Conservation (phyloP, 1,140 invertebrate genomes). For the Temnothorax longispinosus region DNA sequence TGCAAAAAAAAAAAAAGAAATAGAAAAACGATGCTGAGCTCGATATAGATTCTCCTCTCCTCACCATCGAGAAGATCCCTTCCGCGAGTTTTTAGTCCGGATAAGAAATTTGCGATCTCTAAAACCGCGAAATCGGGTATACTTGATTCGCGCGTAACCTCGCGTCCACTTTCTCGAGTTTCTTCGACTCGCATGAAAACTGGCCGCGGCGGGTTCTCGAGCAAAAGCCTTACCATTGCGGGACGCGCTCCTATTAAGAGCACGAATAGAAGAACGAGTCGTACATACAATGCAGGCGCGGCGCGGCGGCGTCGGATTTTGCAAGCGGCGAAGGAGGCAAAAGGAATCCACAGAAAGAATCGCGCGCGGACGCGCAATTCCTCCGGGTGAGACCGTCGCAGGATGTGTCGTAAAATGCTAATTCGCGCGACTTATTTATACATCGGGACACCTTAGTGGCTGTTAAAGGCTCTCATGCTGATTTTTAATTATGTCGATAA, state of each 20-base stretch:
- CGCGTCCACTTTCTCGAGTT: constrained; percentile 51
- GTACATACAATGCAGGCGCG: not conserved
- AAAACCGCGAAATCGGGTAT: not conserved
- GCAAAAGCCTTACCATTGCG: constrained; percentile 56
- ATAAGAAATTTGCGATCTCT: not conserved
- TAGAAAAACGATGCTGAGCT: not conserved
- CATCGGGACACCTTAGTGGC: constrained; percentile 4
- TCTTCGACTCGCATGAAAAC: constrained; percentile 44
- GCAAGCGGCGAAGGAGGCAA: constrained; percentile 1
- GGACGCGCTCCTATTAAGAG: constrained; percentile 43
- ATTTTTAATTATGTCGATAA: constrained; percentile 63
- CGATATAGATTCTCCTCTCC: not conserved
- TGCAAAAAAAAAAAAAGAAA: not conserved
- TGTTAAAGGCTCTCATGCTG: constrained; percentile 16
- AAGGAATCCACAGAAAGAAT: not conserved
- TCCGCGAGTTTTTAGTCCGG: not conserved
- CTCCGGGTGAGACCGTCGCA: not conserved
- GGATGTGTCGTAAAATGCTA: constrained; percentile 54
- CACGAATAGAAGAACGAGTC: constrained; percentile 49
- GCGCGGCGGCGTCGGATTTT: constrained; percentile 29
- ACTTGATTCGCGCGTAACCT: constrained; percentile 20
- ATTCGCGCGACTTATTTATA: constrained; percentile 51
- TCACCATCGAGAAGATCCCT: not conserved
- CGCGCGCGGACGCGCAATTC: constrained; percentile 27
- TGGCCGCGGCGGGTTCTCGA: constrained; percentile 36